Evolutionary conservation across 2,797 vertebrate species (phyloP), one percentile per base, ranked within the genome.

Genomic region (Typhlichthys subterraneus): DNA sequence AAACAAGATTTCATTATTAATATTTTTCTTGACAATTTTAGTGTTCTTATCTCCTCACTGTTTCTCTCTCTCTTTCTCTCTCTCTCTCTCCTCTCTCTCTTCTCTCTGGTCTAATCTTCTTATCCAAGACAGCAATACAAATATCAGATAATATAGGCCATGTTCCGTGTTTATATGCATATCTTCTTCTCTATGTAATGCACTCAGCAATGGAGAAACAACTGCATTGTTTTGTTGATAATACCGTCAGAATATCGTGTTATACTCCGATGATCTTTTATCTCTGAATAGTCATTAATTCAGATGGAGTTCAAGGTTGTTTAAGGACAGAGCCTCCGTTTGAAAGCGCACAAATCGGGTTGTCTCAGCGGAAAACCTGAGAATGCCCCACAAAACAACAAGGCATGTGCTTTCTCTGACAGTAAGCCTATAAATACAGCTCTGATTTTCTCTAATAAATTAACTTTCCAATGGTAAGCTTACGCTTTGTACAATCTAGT

Each of bases 361-460:
- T 47, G 42, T 1, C 59, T 65, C 64, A 61, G 66, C 62, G 42
- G 13, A 42, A 29, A 55, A n/a, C 46, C 12, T 7, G 13, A 13
- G 69, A 38, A 65, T 2, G n/a, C 15, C 23, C 4, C 23, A 29
- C 23, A 29, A 29, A 29, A 29, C 23, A 29, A 29, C 23, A 29
- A 29, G 23, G 23, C 49, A 51, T 7, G 38, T 2, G 7, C 38
- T 42, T 9, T 15, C 17, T 17, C 4, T 2, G 10, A 51, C 10
- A 51, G 8, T 17, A 17, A 51, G 14, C 1, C 14, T 51, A 2
- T 51, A 17, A 60, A 65, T 42, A 42, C 5, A 45, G 46, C 61
- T 71, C 81, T 78, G 48, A 73, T 70, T 69, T 59, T 2, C 12
- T 58, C 29, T 31, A n/a, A 64, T 23, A 11, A 67, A 42, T 42